A percentile compares a stretch with the other conserved stretches of the same genome.
Evolutionary conservation across 2,888 invertebrate genomes (phyloP).

Genomic region (Drosophila diplacantha): DNA sequence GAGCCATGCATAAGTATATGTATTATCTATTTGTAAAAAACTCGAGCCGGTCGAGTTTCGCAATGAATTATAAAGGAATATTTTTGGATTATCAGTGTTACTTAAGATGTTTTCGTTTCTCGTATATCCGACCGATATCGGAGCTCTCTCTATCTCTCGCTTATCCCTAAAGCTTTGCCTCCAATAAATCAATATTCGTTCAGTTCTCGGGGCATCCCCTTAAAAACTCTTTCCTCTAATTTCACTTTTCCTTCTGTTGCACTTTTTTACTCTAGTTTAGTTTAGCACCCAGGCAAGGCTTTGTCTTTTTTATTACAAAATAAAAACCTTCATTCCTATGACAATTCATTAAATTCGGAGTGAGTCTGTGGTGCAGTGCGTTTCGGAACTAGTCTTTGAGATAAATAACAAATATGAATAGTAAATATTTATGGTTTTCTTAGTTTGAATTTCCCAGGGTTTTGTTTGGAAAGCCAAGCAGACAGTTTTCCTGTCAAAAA

Average conservation of each 20-base stretch:
- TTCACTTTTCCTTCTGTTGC: conserved; percentile 28
- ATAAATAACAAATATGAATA: too few relatives aligned
- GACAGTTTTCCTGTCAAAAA: neutral
- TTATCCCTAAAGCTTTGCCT: conserved; percentile 24
- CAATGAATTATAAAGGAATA: conserved; percentile 34
- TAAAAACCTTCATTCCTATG: conserved; percentile 2
- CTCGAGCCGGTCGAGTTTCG: conserved; percentile 29
- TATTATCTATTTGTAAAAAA: conserved; percentile 42
- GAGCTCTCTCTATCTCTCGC: conserved; percentile 13
- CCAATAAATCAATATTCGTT: conserved; percentile 7
- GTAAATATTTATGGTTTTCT: too few relatives aligned
- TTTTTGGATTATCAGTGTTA: conserved; percentile 40
- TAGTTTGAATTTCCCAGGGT: too few relatives aligned
- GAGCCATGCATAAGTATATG: conserved; percentile 61
- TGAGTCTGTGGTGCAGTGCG: conserved; percentile 17
- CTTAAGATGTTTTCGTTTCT: conserved; percentile 29
- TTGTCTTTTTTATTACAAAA: conserved; percentile 1
- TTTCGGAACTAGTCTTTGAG: conserved; percentile 4
- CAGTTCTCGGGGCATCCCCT: conserved; percentile 21
- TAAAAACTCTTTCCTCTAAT: conserved; percentile 16
- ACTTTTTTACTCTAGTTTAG: conserved; percentile 14
- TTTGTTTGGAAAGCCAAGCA: too few relatives aligned
- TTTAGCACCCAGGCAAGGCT: conserved; percentile 20
- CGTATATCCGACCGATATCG: conserved; percentile 15
- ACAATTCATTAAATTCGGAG: conserved; percentile 3